Conservation (phyloP, 2,113 vertebrate genomes). For the Chaenogobius annularis region DNA sequence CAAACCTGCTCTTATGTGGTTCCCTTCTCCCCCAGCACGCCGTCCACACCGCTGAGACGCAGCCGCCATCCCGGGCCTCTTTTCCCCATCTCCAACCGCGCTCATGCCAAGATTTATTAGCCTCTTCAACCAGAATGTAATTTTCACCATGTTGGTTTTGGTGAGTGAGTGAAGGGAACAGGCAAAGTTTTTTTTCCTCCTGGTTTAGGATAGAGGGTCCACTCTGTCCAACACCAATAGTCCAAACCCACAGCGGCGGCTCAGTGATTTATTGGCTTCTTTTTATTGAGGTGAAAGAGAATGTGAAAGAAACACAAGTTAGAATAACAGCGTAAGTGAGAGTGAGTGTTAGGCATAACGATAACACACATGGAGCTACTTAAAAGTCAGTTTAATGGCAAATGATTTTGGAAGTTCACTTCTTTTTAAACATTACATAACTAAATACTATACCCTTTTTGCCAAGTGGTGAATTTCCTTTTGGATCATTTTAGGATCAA, state of each 20-base stretch:
- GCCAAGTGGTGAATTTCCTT: neutral
- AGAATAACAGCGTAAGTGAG: constrained; percentile 72
- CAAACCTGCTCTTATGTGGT: constrained; percentile 73
- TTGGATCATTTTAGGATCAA: neutral
- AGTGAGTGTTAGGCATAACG: constrained; percentile 48
- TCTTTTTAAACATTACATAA: constrained; percentile 44
- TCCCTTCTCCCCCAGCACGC: constrained; percentile 54
- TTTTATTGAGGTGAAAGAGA: constrained; percentile 66
- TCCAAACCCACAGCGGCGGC: constrained; percentile 62
- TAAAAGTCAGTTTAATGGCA: constrained; percentile 16
- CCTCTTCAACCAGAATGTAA: constrained; percentile 70
- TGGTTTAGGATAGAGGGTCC: constrained; percentile 49
- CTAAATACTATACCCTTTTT: neutral
- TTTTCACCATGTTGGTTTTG: constrained; percentile 76
- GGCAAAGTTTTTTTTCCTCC: constrained; percentile 39
- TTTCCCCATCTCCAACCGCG: constrained; percentile 67
- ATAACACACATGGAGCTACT: constrained; percentile 58
- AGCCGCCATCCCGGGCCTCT: constrained; percentile 53
- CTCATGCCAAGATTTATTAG: constrained; percentile 72
- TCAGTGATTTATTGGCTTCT: constrained; percentile 71
- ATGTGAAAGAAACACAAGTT: constrained; percentile 64
- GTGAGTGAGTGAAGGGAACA: constrained; percentile 42
- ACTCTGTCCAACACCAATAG: constrained; percentile 68
- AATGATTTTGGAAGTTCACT: constrained; percentile 11
- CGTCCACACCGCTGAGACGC: constrained; percentile 63